phyloP scores from a whole-genome alignment of 2,113 vertebrate genomes.

The Vulpes ferrilata region DNA sequence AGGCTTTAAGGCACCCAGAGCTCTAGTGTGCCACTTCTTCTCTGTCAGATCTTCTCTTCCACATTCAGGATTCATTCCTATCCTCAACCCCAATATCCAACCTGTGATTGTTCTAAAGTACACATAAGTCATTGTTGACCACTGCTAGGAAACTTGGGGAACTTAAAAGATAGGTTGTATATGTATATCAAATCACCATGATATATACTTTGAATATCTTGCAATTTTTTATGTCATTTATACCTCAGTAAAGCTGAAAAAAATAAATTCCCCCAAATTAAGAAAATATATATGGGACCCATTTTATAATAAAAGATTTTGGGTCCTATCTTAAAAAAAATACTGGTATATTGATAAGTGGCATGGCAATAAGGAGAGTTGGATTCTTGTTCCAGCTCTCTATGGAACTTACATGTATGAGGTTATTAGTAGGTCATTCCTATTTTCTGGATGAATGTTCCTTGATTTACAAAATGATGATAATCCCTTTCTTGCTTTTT shows the following conservation, averaged over 20 bases:
- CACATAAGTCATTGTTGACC: not conserved
- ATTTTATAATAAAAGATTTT: constrained; percentile 19
- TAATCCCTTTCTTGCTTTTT: not conserved
- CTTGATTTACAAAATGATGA: not conserved
- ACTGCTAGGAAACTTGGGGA: not conserved
- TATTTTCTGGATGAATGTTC: not conserved
- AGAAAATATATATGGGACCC: not conserved
- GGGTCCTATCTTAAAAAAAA: not conserved
- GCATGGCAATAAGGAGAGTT: not conserved
- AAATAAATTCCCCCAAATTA: not conserved
- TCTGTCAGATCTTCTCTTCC: not conserved
- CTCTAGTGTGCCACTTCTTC: not conserved
- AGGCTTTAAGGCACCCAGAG: not conserved
- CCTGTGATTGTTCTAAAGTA: not conserved
- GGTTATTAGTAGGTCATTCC: not conserved
- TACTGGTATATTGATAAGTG: not conserved
- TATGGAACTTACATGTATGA: not conserved
- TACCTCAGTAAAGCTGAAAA: not conserved
- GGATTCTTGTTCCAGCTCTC: not conserved
- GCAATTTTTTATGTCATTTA: not conserved
- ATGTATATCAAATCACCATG: not conserved
- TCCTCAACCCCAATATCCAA: not conserved
- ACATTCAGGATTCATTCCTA: not conserved
- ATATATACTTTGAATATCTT: not conserved
- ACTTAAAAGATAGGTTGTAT: not conserved